Evolutionary conservation across 2,888 invertebrate genomes (phyloP), one percentile per base, ranked within the genome.

Genomic region (Drosophila meridiana): DNA sequence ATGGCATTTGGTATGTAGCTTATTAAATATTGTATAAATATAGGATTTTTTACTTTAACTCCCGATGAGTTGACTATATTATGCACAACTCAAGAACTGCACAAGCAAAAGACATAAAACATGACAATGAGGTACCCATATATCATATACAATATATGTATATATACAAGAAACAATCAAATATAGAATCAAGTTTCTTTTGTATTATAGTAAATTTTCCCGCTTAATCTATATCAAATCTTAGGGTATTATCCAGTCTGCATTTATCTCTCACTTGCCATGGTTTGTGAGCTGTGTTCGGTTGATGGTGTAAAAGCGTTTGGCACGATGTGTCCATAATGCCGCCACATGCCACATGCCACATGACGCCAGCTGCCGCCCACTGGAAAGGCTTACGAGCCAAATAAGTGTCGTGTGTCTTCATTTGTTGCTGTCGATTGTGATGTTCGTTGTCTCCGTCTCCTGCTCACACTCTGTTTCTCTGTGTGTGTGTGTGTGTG

Each of bases 401-500:
- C 80, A 78, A 83, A 85, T 84, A 84, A 87, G 84, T 83, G 88
- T 80, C 89, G 78, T 83, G 81, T 87, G 88, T 88, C 90, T 89
- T 88, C 88, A 88, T 87, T 85, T 84, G 88, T 83, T 81, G 83
- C 79, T 78, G 86, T 89, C 81, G 79, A 81, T 87, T 82, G 73
- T 76, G 80, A 82, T 85, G 85, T 69, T 74, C 80, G 55, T 70
- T 72, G 34, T 50, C 20, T 36, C 36, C 28, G n/a, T 63, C 20
- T 52, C 20, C 38, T 13, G 52, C 57, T 58, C 20, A 20, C 20
- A 20, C 58, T 40, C 36, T 36, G 9, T 36, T 8, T 36, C 9
- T 38, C 11, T 38, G n/a, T 42, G 8, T 40, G 56, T 43, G 64
- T 69, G 57, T 53, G 65, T 73, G 73, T 79, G 76, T 77, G 83